These are phyloP conservation scores for Serripes groenlandicus DNA, from an alignment of 2,888 invertebrate species.

Conservation along the genomic window DNA sequence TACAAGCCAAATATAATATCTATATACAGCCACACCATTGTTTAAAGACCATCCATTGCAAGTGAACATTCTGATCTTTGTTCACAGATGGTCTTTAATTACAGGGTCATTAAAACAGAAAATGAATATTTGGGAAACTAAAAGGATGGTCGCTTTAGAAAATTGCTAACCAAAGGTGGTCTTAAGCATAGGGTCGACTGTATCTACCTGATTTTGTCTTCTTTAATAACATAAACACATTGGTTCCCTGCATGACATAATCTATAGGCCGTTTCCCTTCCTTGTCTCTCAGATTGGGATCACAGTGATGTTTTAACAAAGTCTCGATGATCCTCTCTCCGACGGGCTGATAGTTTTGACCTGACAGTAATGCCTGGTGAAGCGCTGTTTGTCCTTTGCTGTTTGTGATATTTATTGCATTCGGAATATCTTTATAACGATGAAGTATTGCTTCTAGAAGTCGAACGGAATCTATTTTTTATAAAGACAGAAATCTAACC, in stretches of 20 bases:
- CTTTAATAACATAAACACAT: slow-evolving; percentile 48
- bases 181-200: too few relatives aligned
- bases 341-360: slow-evolving; percentile 41
- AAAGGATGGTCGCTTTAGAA: too few relatives aligned
- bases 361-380: slow-evolving; percentile 65
- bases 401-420: slow-evolving; percentile 53
- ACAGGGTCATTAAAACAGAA: too few relatives aligned
- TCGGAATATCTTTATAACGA: neutral
- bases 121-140: too few relatives aligned
- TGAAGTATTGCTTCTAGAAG: neutral
- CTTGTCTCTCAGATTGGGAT: slow-evolving; percentile 49
- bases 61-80: too few relatives aligned
- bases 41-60: too few relatives aligned
- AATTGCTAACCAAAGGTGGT: too few relatives aligned
- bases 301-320: slow-evolving; percentile 63
- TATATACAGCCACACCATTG: too few relatives aligned
- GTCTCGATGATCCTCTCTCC: slow-evolving; percentile 58
- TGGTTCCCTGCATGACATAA: slow-evolving; percentile 55
- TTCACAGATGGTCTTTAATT: too few relatives aligned
- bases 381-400: slow-evolving; percentile 54
- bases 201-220: slow-evolving; percentile 53
- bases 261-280: slow-evolving; percentile 60
- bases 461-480: neutral
- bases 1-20: too few relatives aligned
- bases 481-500: too few relatives aligned